Evolutionary conservation across 2,888 invertebrate genomes (phyloP).

Genomic region (Caenorhabditis sinica): DNA sequence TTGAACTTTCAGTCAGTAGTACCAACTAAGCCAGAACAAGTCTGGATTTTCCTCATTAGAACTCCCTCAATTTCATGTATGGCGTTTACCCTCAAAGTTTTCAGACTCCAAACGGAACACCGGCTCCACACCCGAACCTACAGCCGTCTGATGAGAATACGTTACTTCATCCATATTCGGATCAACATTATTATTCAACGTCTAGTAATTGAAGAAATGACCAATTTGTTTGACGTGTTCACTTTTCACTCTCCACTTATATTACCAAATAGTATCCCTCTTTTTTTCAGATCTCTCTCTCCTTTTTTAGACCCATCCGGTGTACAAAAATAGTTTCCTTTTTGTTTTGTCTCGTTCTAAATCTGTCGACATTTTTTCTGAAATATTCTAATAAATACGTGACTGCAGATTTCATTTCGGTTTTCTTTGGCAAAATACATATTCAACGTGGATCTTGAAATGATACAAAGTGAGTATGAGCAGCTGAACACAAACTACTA

Average conservation of each 20-base stretch:
- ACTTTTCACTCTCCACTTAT: neutral
- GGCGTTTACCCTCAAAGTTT: neutral
- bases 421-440: neutral
- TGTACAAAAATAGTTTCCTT: slow-evolving; percentile 23
- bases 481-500: too few relatives aligned
- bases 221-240: slow-evolving; percentile 46
- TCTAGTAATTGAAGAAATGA: slow-evolving; percentile 43
- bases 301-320: slow-evolving; percentile 36
- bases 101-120: slow-evolving; percentile 61
- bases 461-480: neutral
- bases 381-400: slow-evolving; percentile 39
- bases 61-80: neutral
- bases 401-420: neutral
- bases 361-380: slow-evolving; percentile 5
- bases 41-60: slow-evolving; percentile 2
- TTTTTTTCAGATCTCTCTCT: slow-evolving; percentile 31
- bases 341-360: neutral
- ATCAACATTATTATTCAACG: slow-evolving; percentile 60
- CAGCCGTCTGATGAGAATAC: slow-evolving; percentile 63
- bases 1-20: too few relatives aligned
- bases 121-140: slow-evolving; percentile 53
- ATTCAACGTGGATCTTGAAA: neutral
- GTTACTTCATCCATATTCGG: slow-evolving; percentile 56
- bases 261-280: slow-evolving; percentile 5
- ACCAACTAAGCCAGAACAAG: neutral